Evolutionary conservation across 1,140 invertebrate species (phyloP).

Genomic region (Mesaphorura yosii): DNA sequence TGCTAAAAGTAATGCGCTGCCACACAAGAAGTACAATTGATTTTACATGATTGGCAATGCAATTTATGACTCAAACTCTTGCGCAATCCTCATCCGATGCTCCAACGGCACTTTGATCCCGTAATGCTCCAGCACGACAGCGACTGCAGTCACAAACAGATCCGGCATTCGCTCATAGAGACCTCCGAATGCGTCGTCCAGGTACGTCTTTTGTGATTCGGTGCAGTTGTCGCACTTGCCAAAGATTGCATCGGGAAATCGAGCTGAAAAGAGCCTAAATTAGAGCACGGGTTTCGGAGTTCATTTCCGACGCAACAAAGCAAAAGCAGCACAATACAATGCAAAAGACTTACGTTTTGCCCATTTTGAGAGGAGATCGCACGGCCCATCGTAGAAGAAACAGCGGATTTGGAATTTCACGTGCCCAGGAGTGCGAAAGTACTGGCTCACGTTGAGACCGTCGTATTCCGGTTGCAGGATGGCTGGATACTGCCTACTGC

Average conservation of each 20-base stretch:
- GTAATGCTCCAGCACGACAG: conserved; percentile 8
- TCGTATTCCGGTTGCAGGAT: conserved; percentile 21
- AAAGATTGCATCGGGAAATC: conserved; percentile 12
- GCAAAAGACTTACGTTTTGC: conserved; percentile 15
- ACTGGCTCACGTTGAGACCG: conserved; percentile 6
- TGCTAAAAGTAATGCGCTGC: too few relatives aligned
- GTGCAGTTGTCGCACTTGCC: conserved; percentile 21
- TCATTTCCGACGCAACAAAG: too few relatives aligned
- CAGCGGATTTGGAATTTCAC: conserved; percentile 19
- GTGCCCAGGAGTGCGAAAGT: conserved; percentile 14
- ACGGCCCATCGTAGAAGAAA: conserved; percentile 16
- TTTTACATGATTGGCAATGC: too few relatives aligned
- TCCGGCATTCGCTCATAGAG: conserved; percentile 14
- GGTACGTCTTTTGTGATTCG: conserved; percentile 8
- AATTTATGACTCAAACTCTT: not conserved
- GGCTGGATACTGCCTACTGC: not conserved
- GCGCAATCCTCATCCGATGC: conserved; percentile 1
- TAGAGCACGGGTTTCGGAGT: too few relatives aligned
- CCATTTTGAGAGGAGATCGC: conserved; percentile 19
- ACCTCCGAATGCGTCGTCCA: conserved; percentile 6
- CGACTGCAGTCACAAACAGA: conserved; percentile 12
- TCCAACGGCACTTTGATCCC: conserved; percentile 14
- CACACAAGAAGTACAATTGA: too few relatives aligned
- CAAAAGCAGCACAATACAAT: too few relatives aligned
- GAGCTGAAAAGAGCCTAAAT: conserved; percentile 10